Evolutionary conservation across 2,888 invertebrate species (phyloP), one percentile per base, ranked within the genome.

Genomic region (Synanthedon myopaeformis): DNA sequence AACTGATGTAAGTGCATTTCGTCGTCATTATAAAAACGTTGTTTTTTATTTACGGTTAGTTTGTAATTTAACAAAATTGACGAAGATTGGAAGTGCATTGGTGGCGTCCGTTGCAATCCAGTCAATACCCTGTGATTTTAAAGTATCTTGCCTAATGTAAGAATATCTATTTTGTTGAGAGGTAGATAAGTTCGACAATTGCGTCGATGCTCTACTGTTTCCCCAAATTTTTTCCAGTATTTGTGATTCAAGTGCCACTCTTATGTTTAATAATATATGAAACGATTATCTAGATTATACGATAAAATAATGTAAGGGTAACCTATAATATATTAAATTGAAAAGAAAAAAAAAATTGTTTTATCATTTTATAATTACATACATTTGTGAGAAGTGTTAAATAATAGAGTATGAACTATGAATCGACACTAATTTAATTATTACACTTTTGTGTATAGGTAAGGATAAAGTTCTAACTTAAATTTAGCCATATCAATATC

Each of bases 161-260:
- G 79, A 75, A 82, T 82, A 81, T 81, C 72, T 82, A 82, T 82
- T 80, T 79, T 73, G 79, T 79, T 82, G 73, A 73, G 72, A 74
- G 69, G 71, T 69, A 69, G 70, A 66, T 67, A 70, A 67, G 67
- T 70, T 72, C 72, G 78, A 66, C 67, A 73, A 72, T 74, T 72
- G 69, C 66, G 73, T 76, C 79, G 76, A 76, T 76, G 72, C 65
- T 79, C 84, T 83, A 81, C 84, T 79, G 81, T 89, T 90, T 90
- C 86, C 88, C 88, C 85, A 88, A 90, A 90, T 90, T 86, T 89
- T 91, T 90, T 89, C 90, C 91, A 91, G 91, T 91, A 91, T 91
- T 91, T 91, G 91, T 91, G 91, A 92, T 91, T 90, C 90, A 91
- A 91, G 91, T 92, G 91, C 91, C 91, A 92, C 91, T 91, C 35